These are phyloP conservation scores for Apistogramma diplotaenia DNA, from an alignment of 2,113 vertebrate genomes.

Conservation along the genomic window DNA sequence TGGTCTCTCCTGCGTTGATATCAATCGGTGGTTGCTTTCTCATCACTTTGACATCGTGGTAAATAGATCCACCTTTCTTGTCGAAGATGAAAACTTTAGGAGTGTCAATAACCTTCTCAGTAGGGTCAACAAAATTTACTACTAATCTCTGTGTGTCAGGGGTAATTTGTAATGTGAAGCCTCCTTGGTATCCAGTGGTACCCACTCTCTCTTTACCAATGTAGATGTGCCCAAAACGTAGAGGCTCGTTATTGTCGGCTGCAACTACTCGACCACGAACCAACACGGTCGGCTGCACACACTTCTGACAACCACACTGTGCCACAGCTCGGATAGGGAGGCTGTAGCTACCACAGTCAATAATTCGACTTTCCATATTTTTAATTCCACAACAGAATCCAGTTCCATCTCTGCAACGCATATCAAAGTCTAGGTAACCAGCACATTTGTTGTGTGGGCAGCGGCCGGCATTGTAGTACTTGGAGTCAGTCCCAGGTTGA, in stretches of 20 bases:
- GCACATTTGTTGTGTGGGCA: constrained; percentile 83
- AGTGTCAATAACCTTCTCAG: constrained; percentile 82
- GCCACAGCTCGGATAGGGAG: constrained; percentile 86
- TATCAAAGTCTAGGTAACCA: constrained; percentile 63
- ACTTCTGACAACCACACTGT: constrained; percentile 87
- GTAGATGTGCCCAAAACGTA: constrained; percentile 90
- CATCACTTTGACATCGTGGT: constrained; percentile 90
- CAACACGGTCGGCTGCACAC: constrained; percentile 79
- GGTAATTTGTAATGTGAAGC: constrained; percentile 88
- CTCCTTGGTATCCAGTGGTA: constrained; percentile 90
- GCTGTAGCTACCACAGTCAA: constrained; percentile 79
- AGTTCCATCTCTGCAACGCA: constrained; percentile 75
- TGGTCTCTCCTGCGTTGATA: constrained; percentile 79
- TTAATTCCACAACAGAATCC: constrained; percentile 84
- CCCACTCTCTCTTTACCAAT: constrained; percentile 82
- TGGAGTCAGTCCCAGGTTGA: constrained; percentile 74
- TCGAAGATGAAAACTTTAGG: constrained; percentile 91
- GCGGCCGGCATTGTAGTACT: constrained; percentile 85
- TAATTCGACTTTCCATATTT: constrained; percentile 78
- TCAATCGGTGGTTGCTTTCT: constrained; percentile 82
- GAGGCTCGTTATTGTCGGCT: constrained; percentile 84
- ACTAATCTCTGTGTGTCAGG: constrained; percentile 84
- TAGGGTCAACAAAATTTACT: constrained; percentile 85
- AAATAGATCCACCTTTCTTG: constrained; percentile 84
- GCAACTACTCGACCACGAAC: constrained; percentile 86